Evolutionary conservation across 2,113 vertebrate genomes (phyloP).

Genomic region (Rhadina sibilatrix): DNA sequence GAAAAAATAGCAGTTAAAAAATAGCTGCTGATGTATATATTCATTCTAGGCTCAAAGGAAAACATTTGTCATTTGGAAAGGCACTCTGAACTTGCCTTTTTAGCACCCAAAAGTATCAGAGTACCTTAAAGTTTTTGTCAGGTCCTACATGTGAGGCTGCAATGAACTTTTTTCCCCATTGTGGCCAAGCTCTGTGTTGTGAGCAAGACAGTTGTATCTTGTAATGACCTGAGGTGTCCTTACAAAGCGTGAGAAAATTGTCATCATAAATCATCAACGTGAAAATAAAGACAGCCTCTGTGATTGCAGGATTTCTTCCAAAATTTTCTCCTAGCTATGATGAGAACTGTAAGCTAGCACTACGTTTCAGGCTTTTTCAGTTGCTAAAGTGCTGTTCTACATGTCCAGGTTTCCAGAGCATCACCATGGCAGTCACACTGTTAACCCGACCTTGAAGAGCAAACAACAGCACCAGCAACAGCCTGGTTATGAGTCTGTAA

Average conservation of each 20-base stretch:
- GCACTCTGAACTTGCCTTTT: neutral
- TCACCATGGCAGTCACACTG: slow-evolving; percentile 18
- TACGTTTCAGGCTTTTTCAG: neutral
- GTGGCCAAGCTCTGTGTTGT: neutral
- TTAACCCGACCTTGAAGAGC: slow-evolving; percentile 45
- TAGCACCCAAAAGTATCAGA: neutral
- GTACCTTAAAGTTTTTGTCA: slow-evolving; percentile 13
- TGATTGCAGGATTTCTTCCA: neutral
- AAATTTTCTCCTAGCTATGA: neutral
- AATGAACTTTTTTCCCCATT: neutral
- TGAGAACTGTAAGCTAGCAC: neutral
- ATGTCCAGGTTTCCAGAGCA: slow-evolving; percentile 7
- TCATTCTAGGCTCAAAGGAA: neutral
- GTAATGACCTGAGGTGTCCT: slow-evolving; percentile 11
- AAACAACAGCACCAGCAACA: slow-evolving; percentile 1
- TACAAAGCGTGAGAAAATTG: neutral
- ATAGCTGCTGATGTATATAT: neutral
- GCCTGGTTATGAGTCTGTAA: neutral
- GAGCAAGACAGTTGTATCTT: neutral
- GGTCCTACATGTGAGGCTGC: neutral
- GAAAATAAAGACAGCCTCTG: neutral
- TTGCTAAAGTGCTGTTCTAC: neutral
- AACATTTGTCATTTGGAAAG: slow-evolving; percentile 13
- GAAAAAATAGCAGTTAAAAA: slow-evolving; percentile 5
- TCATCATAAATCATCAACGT: neutral